phyloP scores from a whole-genome alignment of 2,797 vertebrate genomes.

The Molossus molossus region DNA sequence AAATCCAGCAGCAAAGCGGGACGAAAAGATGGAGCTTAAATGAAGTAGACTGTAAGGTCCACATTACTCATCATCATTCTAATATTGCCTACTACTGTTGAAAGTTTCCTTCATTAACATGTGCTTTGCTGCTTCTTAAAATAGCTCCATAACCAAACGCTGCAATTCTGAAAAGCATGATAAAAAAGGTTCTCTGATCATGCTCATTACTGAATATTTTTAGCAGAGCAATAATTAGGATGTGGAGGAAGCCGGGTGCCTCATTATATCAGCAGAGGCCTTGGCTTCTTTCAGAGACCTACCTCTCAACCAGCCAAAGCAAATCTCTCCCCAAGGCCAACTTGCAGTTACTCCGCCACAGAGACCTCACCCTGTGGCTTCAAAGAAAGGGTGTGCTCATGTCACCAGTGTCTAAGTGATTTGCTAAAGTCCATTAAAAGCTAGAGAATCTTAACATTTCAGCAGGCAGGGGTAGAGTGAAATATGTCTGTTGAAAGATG shows the following conservation, averaged over 20 bases:
- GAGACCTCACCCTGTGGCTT: constrained; percentile 57
- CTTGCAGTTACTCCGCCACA: not conserved
- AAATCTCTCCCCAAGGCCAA: constrained; percentile 27
- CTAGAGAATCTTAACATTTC: constrained; percentile 30
- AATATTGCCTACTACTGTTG: constrained; percentile 76
- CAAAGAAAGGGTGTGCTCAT: constrained; percentile 13
- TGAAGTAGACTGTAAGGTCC: constrained; percentile 77
- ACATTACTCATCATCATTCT: constrained; percentile 78
- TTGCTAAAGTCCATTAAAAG: constrained; percentile 30
- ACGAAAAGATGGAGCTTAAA: constrained; percentile 60
- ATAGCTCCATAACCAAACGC: constrained; percentile 86
- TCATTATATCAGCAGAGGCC: constrained; percentile 85
- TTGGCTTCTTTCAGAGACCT: constrained; percentile 82
- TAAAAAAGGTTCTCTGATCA: constrained; percentile 86
- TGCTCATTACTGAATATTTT: constrained; percentile 88
- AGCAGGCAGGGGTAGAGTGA: not conserved
- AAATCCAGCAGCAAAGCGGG: constrained; percentile 51
- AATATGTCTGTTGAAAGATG: constrained; percentile 14
- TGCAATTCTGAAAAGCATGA: constrained; percentile 83
- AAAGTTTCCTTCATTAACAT: constrained; percentile 85
- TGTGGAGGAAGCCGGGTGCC: constrained; percentile 84
- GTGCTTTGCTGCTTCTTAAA: constrained; percentile 85
- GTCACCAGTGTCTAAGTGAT: constrained; percentile 17
- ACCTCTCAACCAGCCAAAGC: constrained; percentile 75
- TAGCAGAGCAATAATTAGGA: constrained; percentile 88